Evolutionary conservation across 2,113 vertebrate genomes (phyloP).

Genomic region (Campylorhamphus procurvoides): DNA sequence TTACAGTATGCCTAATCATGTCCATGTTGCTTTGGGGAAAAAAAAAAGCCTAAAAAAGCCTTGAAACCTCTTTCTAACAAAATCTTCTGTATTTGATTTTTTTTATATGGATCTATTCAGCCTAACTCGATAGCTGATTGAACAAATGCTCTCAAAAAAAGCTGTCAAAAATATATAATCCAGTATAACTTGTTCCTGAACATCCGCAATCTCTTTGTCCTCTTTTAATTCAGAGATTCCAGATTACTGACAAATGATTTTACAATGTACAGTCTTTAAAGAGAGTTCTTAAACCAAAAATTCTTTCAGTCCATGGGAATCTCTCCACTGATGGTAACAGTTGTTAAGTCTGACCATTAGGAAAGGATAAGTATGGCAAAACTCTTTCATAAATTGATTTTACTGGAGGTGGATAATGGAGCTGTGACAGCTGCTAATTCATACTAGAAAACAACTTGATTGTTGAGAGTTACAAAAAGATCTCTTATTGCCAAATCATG

Average conservation of each 20-base stretch:
- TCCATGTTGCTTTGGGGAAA: neutral
- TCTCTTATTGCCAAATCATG: neutral
- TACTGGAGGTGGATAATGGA: neutral
- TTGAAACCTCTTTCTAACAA: neutral
- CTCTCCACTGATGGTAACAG: neutral
- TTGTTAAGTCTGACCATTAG: neutral
- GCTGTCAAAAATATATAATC: neutral
- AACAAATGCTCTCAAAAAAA: neutral
- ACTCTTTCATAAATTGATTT: neutral
- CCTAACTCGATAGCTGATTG: neutral
- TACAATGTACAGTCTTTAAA: neutral
- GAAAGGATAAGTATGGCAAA: neutral
- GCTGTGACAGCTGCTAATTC: neutral
- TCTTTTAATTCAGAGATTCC: neutral
- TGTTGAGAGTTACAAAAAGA: neutral
- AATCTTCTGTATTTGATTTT: neutral
- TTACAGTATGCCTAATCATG: conserved; percentile 14
- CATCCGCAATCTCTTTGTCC: neutral
- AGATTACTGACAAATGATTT: neutral
- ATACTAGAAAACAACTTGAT: neutral
- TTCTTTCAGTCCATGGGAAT: neutral
- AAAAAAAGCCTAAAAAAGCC: neutral
- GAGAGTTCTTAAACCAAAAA: neutral
- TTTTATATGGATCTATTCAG: neutral
- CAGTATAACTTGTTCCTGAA: neutral